Base-by-base conservation (phyloP, 2,888 invertebrate genomes). In the Pantelozetes paolii region DNA sequence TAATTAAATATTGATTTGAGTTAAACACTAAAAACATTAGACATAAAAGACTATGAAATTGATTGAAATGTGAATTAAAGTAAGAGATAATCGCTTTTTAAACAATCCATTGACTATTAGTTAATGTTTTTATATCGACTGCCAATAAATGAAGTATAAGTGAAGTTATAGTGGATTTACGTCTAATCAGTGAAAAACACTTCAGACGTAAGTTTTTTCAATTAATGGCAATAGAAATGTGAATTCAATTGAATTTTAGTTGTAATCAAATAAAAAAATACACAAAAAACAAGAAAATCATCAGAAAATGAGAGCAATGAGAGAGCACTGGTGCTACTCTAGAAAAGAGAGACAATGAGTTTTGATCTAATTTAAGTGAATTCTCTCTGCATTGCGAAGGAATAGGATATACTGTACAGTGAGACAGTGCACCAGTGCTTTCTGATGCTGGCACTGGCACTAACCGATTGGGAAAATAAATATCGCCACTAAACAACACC, bases 381-480 rank as follows among this genome's bases (percentile, higher is more conserved):
- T 20, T 20, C 13, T 54, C 1, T 23, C 45, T 50, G 50, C 23
- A 20, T 2, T 23, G 20, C 11, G 6, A 2, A 15, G 45, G 45
- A 45, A 45, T 11, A 36, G 36, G 36, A 36, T 36, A 8, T 8
- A 36, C 5, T 36, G 11, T 36, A 36, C 36, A 11, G 11, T 36
- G 5, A 45, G 11, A 45, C 15, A 45, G 15, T 15, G 15, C 15
- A 15, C 15, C 45, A 11, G 45, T 45, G 45, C 45, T 15, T 15
- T 45, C 11, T n/a, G 11, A 3, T 23, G 50, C 20, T 50, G 5
- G n/a, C 50, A 20, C 50, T 15, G 50, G 50, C 50, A 59, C 2
- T 59, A 59, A 59, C 59, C 59, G 59, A 30, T n/a, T 59, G 59
- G 59, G n/a, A 59, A 59, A 59, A 59, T 59, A 59, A 59, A 59